These are phyloP conservation scores for Caenorhabditis inopinata DNA, from an alignment of 1,140 invertebrate genomes.

Conservation along the genomic window DNA sequence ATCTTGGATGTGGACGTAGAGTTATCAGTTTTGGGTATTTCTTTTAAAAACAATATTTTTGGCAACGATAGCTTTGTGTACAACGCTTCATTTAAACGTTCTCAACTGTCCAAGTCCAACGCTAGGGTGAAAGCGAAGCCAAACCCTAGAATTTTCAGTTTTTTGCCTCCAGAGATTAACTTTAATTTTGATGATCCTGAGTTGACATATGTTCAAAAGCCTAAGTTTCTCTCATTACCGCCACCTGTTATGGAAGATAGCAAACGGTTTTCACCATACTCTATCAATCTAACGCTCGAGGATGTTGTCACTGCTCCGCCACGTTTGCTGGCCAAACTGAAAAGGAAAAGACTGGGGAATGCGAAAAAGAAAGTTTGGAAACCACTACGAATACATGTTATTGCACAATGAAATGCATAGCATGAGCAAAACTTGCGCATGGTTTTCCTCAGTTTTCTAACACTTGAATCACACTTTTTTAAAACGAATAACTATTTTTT, in stretches of 20 bases:
- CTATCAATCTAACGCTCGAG: not conserved
- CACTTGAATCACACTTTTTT: no score
- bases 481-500: no score
- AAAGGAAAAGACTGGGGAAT: not conserved
- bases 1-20: conserved; percentile 56
- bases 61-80: not conserved
- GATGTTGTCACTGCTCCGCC: conserved; percentile 12
- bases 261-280: not conserved
- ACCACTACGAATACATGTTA: not conserved
- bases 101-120: not conserved
- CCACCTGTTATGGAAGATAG: not conserved
- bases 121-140: not conserved
- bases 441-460: no score
- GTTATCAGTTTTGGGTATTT: conserved; percentile 53
- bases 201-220: not conserved
- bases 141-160: not conserved
- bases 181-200: not conserved
- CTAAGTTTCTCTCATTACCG: not conserved
- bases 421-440: not conserved
- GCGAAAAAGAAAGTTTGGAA: not conserved
- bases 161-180: not conserved
- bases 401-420: not conserved
- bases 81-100: conserved; percentile 4
- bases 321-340: not conserved
- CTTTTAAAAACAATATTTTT: conserved; percentile 10